These are phyloP conservation scores for Amaurobius ferox DNA, from an alignment of 2,888 invertebrate genomes.

Conservation along the genomic window DNA sequence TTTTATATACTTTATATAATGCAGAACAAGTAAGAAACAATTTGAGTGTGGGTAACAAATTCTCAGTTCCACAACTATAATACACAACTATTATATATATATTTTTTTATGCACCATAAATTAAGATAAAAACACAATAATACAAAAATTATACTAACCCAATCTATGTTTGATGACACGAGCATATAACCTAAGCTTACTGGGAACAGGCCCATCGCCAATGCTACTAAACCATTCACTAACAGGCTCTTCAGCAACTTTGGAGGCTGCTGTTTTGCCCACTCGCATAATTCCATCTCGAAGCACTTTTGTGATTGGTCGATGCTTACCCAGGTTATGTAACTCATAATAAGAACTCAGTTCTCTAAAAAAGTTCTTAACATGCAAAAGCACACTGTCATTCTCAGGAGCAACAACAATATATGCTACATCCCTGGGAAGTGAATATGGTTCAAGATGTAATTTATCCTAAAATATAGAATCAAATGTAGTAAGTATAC, in stretches of 20 bases:
- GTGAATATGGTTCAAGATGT: constrained; percentile 96
- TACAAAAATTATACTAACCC: constrained; percentile 74
- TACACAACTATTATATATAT: no score
- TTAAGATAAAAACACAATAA: no score
- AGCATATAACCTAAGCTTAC: constrained; percentile 91
- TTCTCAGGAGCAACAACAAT: constrained; percentile 95
- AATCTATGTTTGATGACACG: constrained; percentile 86
- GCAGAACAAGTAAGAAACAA: no score
- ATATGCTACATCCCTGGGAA: constrained; percentile 94
- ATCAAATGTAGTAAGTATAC: no score
- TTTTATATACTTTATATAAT: no score
- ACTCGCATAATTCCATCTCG: constrained; percentile 93
- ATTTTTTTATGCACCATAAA: no score
- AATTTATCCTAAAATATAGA: constrained; percentile 85
- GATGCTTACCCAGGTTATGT: constrained; percentile 94
- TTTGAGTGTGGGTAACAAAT: no score
- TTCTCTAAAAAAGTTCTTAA: constrained; percentile 93
- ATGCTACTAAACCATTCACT: constrained; percentile 91
- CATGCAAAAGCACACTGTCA: constrained; percentile 86
- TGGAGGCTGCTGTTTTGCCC: constrained; percentile 83
- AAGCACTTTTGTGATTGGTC: constrained; percentile 89
- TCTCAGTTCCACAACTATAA: no score
- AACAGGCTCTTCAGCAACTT: constrained; percentile 82
- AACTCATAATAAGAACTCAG: constrained; percentile 95
- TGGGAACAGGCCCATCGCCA: constrained; percentile 85